A percentile compares a stretch with the other conserved stretches of the same genome.
Evolutionary conservation across 2,797 vertebrate genomes (phyloP).

Genomic region (Sciaenops ocellatus): DNA sequence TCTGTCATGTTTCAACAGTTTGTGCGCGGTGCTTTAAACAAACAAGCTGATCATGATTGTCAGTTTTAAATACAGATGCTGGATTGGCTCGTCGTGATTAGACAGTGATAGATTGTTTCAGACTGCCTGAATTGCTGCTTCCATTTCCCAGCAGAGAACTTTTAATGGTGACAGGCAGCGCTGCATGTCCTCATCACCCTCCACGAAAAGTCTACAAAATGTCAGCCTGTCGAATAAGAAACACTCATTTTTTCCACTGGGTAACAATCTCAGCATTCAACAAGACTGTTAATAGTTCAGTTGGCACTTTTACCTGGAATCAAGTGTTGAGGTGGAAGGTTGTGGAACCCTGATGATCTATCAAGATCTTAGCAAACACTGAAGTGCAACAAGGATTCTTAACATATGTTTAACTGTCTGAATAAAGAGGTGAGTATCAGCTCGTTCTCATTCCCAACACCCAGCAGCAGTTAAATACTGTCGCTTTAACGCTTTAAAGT

Average conservation of each 20-base stretch:
- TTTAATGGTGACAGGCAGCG: slow-evolving; percentile 5
- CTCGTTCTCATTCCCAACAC: no score
- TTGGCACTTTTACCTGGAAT: no score
- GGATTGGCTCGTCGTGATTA: background rate
- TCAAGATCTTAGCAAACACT: no score
- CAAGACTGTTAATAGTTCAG: no score
- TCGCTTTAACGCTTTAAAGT: no score
- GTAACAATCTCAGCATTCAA: no score
- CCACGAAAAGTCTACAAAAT: background rate
- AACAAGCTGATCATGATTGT: background rate
- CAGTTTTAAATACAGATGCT: slow-evolving; percentile 1
- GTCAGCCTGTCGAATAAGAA: slow-evolving; percentile 10
- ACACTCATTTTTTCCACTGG: background rate
- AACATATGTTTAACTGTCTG: no score
- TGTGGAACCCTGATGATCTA: no score
- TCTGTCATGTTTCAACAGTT: background rate
- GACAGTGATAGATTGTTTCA: background rate
- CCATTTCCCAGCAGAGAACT: background rate
- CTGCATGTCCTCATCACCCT: slow-evolving; percentile 2
- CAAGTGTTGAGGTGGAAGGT: no score
- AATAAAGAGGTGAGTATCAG: no score
- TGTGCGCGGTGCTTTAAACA: background rate
- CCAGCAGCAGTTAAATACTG: no score
- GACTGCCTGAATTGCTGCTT: background rate
- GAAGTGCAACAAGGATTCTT: no score